These are phyloP conservation scores for Dasysyrphus albostriatus DNA, from an alignment of 2,888 invertebrate genomes.

Conservation along the genomic window DNA sequence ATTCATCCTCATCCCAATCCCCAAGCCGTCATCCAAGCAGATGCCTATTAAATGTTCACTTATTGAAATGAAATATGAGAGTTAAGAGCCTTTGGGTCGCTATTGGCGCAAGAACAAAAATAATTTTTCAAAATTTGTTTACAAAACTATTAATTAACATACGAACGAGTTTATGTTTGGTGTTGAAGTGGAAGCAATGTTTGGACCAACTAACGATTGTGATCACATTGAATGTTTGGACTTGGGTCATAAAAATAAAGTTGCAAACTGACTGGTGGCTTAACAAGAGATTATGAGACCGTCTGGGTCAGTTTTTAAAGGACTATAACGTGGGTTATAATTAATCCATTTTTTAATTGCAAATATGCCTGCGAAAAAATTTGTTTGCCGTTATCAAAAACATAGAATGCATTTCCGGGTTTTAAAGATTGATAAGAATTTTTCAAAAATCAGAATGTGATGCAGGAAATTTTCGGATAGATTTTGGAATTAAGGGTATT, in stretches of 20 bases:
- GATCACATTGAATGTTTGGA: constrained; percentile 47
- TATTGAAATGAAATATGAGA: constrained; percentile 54
- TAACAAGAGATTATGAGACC: not conserved
- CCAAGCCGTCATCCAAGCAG: constrained; percentile 6
- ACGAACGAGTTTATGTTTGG: constrained; percentile 23
- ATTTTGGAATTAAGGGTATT: no score
- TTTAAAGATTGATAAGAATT: no score
- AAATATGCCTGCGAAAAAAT: not conserved
- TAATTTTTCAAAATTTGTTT: constrained; percentile 57
- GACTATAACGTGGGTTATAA: not conserved
- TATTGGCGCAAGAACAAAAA: constrained; percentile 9
- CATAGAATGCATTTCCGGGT: no score
- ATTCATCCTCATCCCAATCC: not conserved
- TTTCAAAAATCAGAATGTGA: no score
- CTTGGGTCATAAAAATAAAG: constrained; percentile 33
- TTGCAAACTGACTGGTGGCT: constrained; percentile 3
- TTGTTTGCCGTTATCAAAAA: no score
- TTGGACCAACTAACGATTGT: constrained; percentile 32
- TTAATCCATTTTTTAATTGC: not conserved
- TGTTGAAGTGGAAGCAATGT: constrained; percentile 25
- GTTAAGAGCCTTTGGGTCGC: constrained; percentile 10
- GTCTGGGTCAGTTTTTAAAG: not conserved
- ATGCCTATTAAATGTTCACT: constrained; percentile 40
- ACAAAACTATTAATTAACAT: constrained; percentile 53
- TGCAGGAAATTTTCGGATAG: no score